Percentiles rank a stretch among this genome's conserved stretches.
Conservation (phyloP, 2,797 vertebrate genomes). For the Anableps anableps region DNA sequence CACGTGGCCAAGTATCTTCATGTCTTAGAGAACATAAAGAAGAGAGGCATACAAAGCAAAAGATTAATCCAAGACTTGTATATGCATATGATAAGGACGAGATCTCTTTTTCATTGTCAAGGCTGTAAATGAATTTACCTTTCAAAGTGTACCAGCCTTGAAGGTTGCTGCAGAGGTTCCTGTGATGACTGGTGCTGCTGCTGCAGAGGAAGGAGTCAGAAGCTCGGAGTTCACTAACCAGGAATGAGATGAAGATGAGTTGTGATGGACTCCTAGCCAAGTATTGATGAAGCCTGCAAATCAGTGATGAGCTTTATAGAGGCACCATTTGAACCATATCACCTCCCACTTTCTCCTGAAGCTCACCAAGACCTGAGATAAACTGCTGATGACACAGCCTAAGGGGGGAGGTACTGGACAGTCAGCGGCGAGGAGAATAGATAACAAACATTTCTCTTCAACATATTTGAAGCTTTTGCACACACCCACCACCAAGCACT, state of each 20-base stretch:
- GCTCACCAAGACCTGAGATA: slow-evolving; percentile 72
- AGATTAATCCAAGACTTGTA: not conserved
- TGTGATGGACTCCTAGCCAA: slow-evolving; percentile 61
- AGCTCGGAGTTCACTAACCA: slow-evolving; percentile 39
- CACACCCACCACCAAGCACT: slow-evolving; percentile 64
- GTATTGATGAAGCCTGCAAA: slow-evolving; percentile 69
- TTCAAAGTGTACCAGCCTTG: slow-evolving; percentile 42
- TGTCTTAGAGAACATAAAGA: slow-evolving; percentile 54
- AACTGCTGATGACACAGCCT: slow-evolving; percentile 76
- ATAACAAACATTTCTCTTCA: slow-evolving; percentile 78
- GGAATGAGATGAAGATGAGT: slow-evolving; percentile 56
- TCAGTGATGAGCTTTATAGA: slow-evolving; percentile 77
- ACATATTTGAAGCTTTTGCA: slow-evolving; percentile 75
- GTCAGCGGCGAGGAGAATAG: slow-evolving; percentile 78
- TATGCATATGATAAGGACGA: not conserved
- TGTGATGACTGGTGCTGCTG: slow-evolving; percentile 29
- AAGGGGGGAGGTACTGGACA: slow-evolving; percentile 73
- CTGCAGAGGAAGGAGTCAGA: slow-evolving; percentile 56
- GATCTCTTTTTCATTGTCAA: not conserved
- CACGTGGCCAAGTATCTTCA: slow-evolving; percentile 73
- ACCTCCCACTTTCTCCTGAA: slow-evolving; percentile 77
- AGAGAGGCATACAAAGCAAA: slow-evolving; percentile 1
- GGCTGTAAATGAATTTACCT: slow-evolving; percentile 63
- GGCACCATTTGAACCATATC: slow-evolving; percentile 78
- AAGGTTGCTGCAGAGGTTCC: slow-evolving; percentile 33